These are phyloP conservation scores for Kuschelorhynchus macadamiae DNA, from an alignment of 2,888 invertebrate genomes.

Conservation along the genomic window DNA sequence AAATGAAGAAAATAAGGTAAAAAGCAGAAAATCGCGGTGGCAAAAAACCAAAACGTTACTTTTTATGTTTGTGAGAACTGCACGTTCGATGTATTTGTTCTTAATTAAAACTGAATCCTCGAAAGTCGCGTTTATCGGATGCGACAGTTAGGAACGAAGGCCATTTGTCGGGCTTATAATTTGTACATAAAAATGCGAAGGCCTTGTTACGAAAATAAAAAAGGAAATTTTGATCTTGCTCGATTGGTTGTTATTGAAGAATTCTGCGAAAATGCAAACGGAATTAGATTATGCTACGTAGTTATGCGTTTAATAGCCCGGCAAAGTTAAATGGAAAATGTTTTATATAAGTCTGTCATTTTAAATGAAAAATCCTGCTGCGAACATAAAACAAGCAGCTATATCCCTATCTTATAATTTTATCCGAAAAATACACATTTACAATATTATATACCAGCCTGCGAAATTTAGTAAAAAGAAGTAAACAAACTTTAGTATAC, in stretches of 20 bases:
- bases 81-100: constrained; percentile 42
- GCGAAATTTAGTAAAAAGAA: no score
- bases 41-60: constrained; percentile 46
- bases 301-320: no score
- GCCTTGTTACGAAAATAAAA: constrained; percentile 10
- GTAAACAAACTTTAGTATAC: no score
- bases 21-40: constrained; percentile 39
- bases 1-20: constrained; percentile 49
- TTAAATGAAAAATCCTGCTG: no score
- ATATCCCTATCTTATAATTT: no score
- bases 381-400: no score
- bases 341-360: no score
- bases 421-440: no score
- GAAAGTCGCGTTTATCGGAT: constrained; percentile 19
- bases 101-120: constrained; percentile 40
- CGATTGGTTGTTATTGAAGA: neutral
- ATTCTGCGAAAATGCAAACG: neutral
- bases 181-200: constrained; percentile 25
- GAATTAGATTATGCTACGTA: no score
- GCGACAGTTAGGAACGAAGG: constrained; percentile 13
- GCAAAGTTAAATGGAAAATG: no score
- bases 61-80: constrained; percentile 48
- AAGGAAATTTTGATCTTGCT: neutral
- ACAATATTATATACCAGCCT: no score
- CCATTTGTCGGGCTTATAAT: constrained; percentile 21